phyloP scores from a whole-genome alignment of 2,797 vertebrate species.

The Lemur catta region DNA sequence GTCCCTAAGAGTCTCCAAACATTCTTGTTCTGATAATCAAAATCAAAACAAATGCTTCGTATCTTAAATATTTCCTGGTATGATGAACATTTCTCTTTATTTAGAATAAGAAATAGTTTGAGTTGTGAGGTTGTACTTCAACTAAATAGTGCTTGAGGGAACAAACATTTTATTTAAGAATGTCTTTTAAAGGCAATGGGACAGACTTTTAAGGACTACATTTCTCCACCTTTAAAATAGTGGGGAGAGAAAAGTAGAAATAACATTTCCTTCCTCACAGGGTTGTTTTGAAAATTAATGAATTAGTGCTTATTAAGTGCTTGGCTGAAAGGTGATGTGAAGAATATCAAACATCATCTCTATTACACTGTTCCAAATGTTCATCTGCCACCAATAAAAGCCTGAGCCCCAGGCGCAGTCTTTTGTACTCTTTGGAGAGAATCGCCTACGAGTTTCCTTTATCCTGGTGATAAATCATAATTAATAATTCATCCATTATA shows the following conservation, averaged over 20 bases:
- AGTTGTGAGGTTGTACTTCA: background rate
- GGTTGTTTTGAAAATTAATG: slow-evolving; percentile 35
- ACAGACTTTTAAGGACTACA: background rate
- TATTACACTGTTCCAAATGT: slow-evolving; percentile 38
- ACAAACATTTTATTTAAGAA: slow-evolving; percentile 20
- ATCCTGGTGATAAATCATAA: slow-evolving; percentile 57
- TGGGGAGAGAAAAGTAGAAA: background rate
- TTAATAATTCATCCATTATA: slow-evolving; percentile 75
- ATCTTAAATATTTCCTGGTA: slow-evolving; percentile 37
- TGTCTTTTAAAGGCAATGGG: background rate
- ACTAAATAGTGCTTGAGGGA: slow-evolving; percentile 3
- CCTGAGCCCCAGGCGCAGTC: slow-evolving; percentile 46
- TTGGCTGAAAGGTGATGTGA: slow-evolving; percentile 44
- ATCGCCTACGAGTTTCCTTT: slow-evolving; percentile 60
- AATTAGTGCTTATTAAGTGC: slow-evolving; percentile 55
- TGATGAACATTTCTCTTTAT: slow-evolving; percentile 16
- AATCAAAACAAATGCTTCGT: slow-evolving; percentile 54
- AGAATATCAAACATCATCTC: slow-evolving; percentile 45
- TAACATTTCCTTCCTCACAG: slow-evolving; percentile 21
- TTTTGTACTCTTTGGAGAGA: slow-evolving; percentile 72
- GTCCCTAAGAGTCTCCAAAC: background rate
- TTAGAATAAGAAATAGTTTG: slow-evolving; percentile 34
- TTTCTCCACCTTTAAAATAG: slow-evolving; percentile 4
- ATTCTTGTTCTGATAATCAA: slow-evolving; percentile 12
- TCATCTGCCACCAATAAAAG: slow-evolving; percentile 59